These are phyloP conservation scores for Endomychus coccineus DNA, from an alignment of 2,888 invertebrate species.

Conservation along the genomic window DNA sequence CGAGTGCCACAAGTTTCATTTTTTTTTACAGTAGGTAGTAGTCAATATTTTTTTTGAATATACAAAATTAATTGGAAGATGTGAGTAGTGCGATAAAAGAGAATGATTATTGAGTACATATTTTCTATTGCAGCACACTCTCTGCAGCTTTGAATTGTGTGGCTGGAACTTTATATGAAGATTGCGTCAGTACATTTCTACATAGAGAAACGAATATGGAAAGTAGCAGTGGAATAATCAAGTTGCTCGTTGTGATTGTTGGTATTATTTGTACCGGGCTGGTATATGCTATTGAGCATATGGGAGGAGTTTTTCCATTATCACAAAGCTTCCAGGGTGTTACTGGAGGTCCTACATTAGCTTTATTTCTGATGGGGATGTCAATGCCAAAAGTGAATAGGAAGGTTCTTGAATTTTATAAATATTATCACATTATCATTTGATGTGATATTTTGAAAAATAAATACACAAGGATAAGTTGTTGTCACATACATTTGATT, in stretches of 20 bases:
- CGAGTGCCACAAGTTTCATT: too few species aligned
- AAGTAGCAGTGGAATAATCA: conserved; percentile 50
- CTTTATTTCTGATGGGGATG: conserved; percentile 61
- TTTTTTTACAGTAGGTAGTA: too few species aligned
- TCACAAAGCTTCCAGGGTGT: conserved; percentile 45
- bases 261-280: too few species aligned
- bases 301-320: conserved; percentile 49
- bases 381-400: conserved; percentile 58
- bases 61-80: too few species aligned
- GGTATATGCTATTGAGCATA: conserved; percentile 47
- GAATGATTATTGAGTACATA: too few species aligned
- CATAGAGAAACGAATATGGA: conserved; percentile 43
- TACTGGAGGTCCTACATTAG: conserved; percentile 51
- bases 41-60: too few species aligned
- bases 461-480: too few species aligned
- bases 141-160: conserved; percentile 56
- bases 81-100: too few species aligned
- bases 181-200: conserved; percentile 55
- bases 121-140: conserved; percentile 54
- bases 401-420: too few species aligned
- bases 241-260: conserved; percentile 27
- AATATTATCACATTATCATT: too few species aligned
- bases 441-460: too few species aligned
- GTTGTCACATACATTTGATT: too few species aligned
- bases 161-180: conserved; percentile 57